phyloP scores from a whole-genome alignment of 1,140 invertebrate genomes.

The Ptiloglossa arizonensis region DNA sequence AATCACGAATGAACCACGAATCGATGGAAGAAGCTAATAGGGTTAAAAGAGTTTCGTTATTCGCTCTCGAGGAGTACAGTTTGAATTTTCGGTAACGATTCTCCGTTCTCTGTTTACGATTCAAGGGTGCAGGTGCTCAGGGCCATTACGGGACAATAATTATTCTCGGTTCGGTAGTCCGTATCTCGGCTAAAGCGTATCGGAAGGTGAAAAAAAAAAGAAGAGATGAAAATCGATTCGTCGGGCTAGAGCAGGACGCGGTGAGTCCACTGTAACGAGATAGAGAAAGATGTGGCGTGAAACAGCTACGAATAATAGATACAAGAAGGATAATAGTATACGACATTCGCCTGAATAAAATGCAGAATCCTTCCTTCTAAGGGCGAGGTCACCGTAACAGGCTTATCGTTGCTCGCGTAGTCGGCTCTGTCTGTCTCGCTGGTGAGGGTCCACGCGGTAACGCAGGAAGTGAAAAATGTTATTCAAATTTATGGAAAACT shows the following conservation, averaged over 20 bases:
- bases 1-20: no score
- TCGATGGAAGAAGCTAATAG: no score
- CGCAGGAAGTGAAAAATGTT: conserved; percentile 64
- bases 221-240: not conserved
- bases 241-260: not conserved
- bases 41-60: no score
- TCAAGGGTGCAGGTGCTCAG: no score
- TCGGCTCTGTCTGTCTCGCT: not conserved
- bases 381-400: conserved; percentile 58
- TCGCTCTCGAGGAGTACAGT: no score
- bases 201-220: not conserved
- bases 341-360: conserved; percentile 48
- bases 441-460: conserved; percentile 18
- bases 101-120: no score
- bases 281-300: not conserved
- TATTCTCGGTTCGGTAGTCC: no score
- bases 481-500: conserved; percentile 68
- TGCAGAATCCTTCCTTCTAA: conserved; percentile 56
- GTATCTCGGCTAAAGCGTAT: not conserved
- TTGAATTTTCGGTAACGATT: no score
- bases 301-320: conserved; percentile 9
- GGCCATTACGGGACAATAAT: no score
- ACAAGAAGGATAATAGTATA: conserved; percentile 44
- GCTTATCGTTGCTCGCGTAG: conserved; percentile 11
- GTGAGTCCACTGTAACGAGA: not conserved